phyloP scores from a whole-genome alignment of 2,797 vertebrate species.

The Scarus forsteni region DNA sequence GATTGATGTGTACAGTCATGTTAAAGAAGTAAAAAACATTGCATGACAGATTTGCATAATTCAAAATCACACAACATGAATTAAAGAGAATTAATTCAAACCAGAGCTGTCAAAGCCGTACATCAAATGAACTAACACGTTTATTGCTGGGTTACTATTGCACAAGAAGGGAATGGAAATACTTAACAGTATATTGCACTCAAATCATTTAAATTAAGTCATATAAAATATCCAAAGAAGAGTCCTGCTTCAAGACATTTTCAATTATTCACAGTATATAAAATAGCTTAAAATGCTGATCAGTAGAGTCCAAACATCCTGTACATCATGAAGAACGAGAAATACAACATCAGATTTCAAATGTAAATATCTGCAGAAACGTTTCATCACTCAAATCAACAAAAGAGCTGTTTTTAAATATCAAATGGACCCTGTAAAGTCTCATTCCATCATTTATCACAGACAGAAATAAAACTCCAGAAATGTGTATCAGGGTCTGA shows the following conservation, averaged over 20 bases:
- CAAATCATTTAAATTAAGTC: slow-evolving; percentile 9
- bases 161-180: slow-evolving; percentile 52
- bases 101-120: slow-evolving; percentile 22
- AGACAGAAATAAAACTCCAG: no score
- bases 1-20: slow-evolving; percentile 41
- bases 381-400: neutral
- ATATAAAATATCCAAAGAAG: slow-evolving; percentile 46
- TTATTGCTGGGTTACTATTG: slow-evolving; percentile 81
- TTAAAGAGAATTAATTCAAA: slow-evolving; percentile 37
- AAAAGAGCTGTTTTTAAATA: neutral
- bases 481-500: no score
- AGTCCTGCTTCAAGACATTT: slow-evolving; percentile 38
- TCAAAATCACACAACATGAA: slow-evolving; percentile 62
- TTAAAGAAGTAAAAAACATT: slow-evolving; percentile 60
- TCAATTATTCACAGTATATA: slow-evolving; percentile 48
- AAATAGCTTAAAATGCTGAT: slow-evolving; percentile 55
- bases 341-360: neutral
- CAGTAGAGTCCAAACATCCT: slow-evolving; percentile 15
- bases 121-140: slow-evolving; percentile 35
- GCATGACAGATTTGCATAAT: slow-evolving; percentile 62
- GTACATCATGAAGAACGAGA: slow-evolving; percentile 11
- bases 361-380: slow-evolving; percentile 2
- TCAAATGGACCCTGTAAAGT: neutral
- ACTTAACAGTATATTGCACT: slow-evolving; percentile 49
- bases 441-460: neutral